Base-by-base conservation (phyloP, 2,888 invertebrate genomes). In the Drosophila gaucha region DNA sequence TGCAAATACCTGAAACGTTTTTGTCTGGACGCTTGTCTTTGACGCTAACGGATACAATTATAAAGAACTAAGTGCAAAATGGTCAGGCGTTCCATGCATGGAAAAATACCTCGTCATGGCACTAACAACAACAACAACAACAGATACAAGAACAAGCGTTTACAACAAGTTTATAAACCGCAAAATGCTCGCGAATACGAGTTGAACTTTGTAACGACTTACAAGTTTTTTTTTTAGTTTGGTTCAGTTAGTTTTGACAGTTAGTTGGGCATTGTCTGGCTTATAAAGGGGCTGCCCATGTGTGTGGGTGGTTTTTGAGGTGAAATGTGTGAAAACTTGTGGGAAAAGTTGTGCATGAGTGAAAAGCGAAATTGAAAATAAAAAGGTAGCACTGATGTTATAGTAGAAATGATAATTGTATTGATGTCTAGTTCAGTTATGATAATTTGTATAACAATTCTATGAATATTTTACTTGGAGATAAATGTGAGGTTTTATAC, bases 151-250 rank as follows among this genome's bases (percentile, higher is more conserved):
- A 66, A 38, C 26, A 22, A 58, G 33, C 20, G 47, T 22, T 46
- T 33, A 50, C 18, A 62, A 50, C 62, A 59, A 70, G 70, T 63
- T 65, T 62, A 28, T 49, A 59, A 70, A 30, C 74, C 67, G 54
- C 66, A 78, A 76, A 65, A 49, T 55, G 64, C 59, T 72, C 43
- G 55, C 64, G 43, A 55, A 58, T 55, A 43, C 73, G 65, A 65
- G 54, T 74, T 70, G 28, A 63, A 64, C 71, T 76, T 44, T 67
- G 57, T 64, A 64, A 71, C 46, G 50, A 63, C 33, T 72, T 62
- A 33, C 30, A 67, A 71, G 65, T 67, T 74, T 70, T 44, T 57
- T 50, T 16, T 28, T 10, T 9, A 1, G 3, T 38, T 58, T 20
- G 30, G 47, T 39, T 65, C 9, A 20, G 22, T 46, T 74, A 44